A percentile compares a stretch with the other conserved stretches of the same genome.
Conservation (phyloP, 2,113 vertebrate species). For the Grammomys dolichurus region DNA sequence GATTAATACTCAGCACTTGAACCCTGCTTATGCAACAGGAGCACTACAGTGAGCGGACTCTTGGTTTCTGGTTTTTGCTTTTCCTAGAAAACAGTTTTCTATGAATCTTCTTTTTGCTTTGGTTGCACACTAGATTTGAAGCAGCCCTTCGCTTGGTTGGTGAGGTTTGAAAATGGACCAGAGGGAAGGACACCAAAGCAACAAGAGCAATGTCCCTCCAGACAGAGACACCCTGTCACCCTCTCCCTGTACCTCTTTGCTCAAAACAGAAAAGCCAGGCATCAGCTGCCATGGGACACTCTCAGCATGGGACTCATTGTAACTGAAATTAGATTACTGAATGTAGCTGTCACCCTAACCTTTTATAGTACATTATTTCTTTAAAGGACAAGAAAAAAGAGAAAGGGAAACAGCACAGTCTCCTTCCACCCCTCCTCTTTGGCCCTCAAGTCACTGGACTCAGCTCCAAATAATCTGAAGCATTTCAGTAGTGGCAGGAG, state of each 20-base stretch:
- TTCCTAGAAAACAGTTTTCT: slow-evolving; percentile 76
- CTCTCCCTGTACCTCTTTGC: neutral
- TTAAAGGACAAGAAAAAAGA: neutral
- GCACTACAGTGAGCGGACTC: neutral
- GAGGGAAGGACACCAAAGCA: neutral
- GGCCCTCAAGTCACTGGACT: neutral
- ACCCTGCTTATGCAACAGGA: slow-evolving; percentile 3
- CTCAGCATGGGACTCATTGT: slow-evolving; percentile 14
- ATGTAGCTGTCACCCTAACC: neutral
- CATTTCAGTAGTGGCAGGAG: neutral
- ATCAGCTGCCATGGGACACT: neutral
- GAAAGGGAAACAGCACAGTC: neutral
- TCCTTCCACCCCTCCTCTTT: neutral
- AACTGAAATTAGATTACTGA: slow-evolving; percentile 22
- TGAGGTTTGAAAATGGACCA: neutral
- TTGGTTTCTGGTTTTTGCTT: slow-evolving; percentile 44
- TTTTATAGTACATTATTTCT: neutral
- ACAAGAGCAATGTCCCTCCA: neutral
- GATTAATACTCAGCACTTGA: slow-evolving; percentile 30
- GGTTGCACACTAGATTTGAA: slow-evolving; percentile 10
- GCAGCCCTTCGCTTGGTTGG: neutral
- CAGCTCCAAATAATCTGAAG: neutral
- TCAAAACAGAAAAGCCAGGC: slow-evolving; percentile 2
- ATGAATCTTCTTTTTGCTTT: neutral
- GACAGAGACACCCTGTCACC: neutral